A percentile compares a stretch with the other conserved stretches of the same genome.
phyloP scores from a whole-genome alignment of 2,113 vertebrate species.

The Thermophis baileyi region DNA sequence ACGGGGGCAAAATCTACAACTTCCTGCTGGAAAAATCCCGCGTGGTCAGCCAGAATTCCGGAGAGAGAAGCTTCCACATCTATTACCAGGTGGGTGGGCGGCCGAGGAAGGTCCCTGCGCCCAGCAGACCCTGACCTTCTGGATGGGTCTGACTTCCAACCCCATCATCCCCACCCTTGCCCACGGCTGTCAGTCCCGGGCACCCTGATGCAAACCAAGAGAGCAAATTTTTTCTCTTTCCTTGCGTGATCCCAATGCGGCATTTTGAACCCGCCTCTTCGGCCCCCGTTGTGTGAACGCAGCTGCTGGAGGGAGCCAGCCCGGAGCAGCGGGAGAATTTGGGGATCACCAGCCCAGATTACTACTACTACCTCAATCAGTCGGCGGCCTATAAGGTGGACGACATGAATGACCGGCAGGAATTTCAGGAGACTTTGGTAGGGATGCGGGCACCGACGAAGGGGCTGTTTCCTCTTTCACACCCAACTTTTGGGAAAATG shows the following conservation, averaged over 20 bases:
- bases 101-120: not conserved
- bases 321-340: constrained; percentile 75
- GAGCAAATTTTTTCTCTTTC: not conserved
- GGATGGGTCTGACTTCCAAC: not conserved
- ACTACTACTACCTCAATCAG: constrained; percentile 82
- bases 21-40: constrained; percentile 81
- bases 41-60: constrained; percentile 77
- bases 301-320: constrained; percentile 71
- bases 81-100: constrained; percentile 81
- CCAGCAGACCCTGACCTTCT: not conserved
- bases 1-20: constrained; percentile 82
- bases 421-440: constrained; percentile 79
- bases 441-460: fast-evolving
- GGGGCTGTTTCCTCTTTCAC: not conserved
- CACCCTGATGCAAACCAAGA: not conserved
- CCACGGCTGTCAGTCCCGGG: not conserved
- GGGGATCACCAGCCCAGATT: constrained; percentile 76
- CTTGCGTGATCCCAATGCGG: not conserved
- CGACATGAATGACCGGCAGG: constrained; percentile 75
- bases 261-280: not conserved
- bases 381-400: constrained; percentile 78
- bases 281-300: not conserved
- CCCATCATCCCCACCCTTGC: not conserved
- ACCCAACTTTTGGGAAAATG: not conserved
- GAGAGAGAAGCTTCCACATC: constrained; percentile 82